Evolutionary conservation across 1,140 invertebrate genomes (phyloP).

Genomic region (Eupristina koningsbergeri): DNA sequence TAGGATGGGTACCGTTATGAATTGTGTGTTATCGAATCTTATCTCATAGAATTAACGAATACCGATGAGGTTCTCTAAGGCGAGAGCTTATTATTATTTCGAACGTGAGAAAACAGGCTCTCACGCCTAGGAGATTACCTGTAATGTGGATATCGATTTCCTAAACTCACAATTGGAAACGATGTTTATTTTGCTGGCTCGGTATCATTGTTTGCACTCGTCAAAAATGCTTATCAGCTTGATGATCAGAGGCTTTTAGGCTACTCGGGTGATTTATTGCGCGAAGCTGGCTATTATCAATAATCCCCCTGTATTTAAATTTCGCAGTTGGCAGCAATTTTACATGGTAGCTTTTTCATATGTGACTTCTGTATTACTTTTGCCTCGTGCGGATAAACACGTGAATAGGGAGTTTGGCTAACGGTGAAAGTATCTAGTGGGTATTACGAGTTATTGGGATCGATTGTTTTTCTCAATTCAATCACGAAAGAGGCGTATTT

Average conservation of each 20-base stretch:
- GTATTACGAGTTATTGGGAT: not conserved
- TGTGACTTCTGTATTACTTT: not conserved
- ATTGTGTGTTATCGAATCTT: not conserved
- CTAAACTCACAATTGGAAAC: not conserved
- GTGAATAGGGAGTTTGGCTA: not conserved
- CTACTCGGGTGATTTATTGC: not conserved
- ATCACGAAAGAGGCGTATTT: not conserved
- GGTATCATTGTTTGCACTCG: not conserved
- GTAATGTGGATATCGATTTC: not conserved
- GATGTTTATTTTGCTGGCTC: not conserved
- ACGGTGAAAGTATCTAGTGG: not conserved
- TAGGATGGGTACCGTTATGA: not conserved
- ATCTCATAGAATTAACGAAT: not conserved
- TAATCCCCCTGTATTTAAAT: not conserved
- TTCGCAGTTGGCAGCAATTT: not conserved
- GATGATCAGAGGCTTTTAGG: not conserved
- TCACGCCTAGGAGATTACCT: not conserved
- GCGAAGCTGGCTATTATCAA: not conserved
- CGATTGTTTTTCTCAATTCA: not conserved
- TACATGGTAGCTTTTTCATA: not conserved
- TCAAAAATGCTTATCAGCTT: too few species aligned
- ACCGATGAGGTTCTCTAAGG: slow-evolving; percentile 1
- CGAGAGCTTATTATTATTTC: not conserved
- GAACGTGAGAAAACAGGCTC: slow-evolving; percentile 3
- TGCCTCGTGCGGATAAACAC: not conserved